Conservation (phyloP, 2,888 invertebrate species). For the Lampropteryx suffumata region DNA sequence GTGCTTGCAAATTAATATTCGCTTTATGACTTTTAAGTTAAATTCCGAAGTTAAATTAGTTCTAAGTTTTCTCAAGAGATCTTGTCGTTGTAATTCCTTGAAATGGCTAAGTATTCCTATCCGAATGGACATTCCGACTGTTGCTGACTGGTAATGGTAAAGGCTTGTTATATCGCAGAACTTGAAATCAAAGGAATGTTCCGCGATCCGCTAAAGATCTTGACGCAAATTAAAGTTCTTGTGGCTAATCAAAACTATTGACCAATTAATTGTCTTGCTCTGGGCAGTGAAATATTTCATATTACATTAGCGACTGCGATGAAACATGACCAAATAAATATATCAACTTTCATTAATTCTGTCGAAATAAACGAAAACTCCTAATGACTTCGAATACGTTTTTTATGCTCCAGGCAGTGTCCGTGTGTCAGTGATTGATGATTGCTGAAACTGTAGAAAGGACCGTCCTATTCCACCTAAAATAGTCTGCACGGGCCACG, state of each 20-base stretch:
- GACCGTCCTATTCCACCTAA: slow-evolving; percentile 41
- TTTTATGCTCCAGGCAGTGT: slow-evolving; percentile 54
- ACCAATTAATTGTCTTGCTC: slow-evolving; percentile 27
- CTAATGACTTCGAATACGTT: slow-evolving; percentile 52
- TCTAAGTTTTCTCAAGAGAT: slow-evolving; percentile 22
- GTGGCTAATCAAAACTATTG: slow-evolving; percentile 20
- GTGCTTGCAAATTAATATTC: slow-evolving; percentile 29
- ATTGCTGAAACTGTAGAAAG: slow-evolving; percentile 49
- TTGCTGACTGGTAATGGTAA: too few relatives aligned
- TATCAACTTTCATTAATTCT: slow-evolving; percentile 30
- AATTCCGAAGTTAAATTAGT: slow-evolving; percentile 29
- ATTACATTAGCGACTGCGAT: slow-evolving; percentile 23
- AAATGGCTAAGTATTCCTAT: slow-evolving; percentile 14
- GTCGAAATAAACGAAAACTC: slow-evolving; percentile 50
- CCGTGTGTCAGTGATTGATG: slow-evolving; percentile 65
- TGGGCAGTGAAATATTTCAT: slow-evolving; percentile 29
- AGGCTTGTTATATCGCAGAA: slow-evolving; percentile 19
- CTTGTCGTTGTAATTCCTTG: slow-evolving; percentile 10
- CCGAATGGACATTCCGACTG: slow-evolving; percentile 16
- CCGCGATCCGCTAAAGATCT: slow-evolving; percentile 4
- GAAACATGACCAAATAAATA: slow-evolving; percentile 28
- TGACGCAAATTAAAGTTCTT: slow-evolving; percentile 11
- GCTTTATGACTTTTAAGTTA: slow-evolving; percentile 26
- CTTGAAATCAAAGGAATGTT: slow-evolving; percentile 18
- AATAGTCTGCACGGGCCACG: slow-evolving; percentile 37